phyloP scores from a whole-genome alignment of 1,140 invertebrate species.

The Apis cerana region DNA sequence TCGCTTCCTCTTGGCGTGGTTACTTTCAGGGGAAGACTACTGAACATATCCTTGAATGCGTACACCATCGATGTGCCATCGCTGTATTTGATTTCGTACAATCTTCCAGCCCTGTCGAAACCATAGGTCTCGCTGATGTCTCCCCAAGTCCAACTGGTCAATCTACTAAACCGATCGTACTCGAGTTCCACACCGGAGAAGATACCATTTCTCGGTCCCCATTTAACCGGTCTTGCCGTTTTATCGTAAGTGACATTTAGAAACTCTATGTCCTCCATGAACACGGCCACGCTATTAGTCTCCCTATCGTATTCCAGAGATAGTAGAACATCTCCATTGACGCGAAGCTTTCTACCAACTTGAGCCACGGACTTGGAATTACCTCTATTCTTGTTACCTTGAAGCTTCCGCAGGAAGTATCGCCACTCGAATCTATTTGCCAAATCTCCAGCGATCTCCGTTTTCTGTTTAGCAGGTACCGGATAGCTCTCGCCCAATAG shows the following conservation, averaged over 20 bases:
- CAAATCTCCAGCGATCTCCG: slow-evolving; percentile 93
- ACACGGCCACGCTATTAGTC: slow-evolving; percentile 92
- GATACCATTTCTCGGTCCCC: slow-evolving; percentile 92
- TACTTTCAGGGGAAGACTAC: slow-evolving; percentile 93
- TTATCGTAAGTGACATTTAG: slow-evolving; percentile 96
- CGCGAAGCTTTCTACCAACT: slow-evolving; percentile 91
- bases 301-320: slow-evolving; percentile 96
- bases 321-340: slow-evolving; percentile 95
- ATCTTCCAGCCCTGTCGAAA: slow-evolving; percentile 92
- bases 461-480: slow-evolving; percentile 93
- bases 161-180: slow-evolving; percentile 94
- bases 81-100: slow-evolving; percentile 93
- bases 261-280: slow-evolving; percentile 94
- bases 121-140: slow-evolving; percentile 93
- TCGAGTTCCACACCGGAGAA: slow-evolving; percentile 94
- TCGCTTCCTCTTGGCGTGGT: slow-evolving; percentile 95
- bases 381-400: slow-evolving; percentile 84
- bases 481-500: slow-evolving; percentile 94
- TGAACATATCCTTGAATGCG: slow-evolving; percentile 94
- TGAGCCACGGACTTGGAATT: slow-evolving; percentile 88
- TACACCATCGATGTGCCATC: slow-evolving; percentile 93
- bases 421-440: slow-evolving; percentile 97
- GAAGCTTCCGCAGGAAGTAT: slow-evolving; percentile 89
- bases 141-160: slow-evolving; percentile 96
- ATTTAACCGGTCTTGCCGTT: slow-evolving; percentile 93